Evolutionary conservation across 2,113 vertebrate species (phyloP), one percentile per base, ranked within the genome.

Genomic region (Corythoichthys haematopterus): DNA sequence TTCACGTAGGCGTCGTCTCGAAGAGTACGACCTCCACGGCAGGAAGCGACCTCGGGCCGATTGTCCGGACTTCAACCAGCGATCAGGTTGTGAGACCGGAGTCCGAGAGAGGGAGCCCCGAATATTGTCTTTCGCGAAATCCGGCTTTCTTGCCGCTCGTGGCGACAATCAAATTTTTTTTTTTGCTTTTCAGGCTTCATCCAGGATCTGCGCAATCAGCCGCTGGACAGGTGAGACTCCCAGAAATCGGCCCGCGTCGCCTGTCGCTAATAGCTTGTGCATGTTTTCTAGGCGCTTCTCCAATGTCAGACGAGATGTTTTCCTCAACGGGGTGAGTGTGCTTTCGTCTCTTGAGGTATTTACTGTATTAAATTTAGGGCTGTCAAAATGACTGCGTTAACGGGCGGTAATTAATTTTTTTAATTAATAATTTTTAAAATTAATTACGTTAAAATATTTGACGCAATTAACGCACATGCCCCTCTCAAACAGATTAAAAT

Each of bases 11-110:
- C 95, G 95, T 96, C 96, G 96, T 83, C 95, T 94, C 82, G 96
- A 98, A 91, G 97, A 98, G 88, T 98, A 93, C 92, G 97, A 98
- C 94, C 93, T 98, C 89, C 95, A 98, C 88, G 95, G 94, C 94
- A 94, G 97, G 94, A 99, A 99, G 94, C 94, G 97, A 85, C 95
- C 93, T 83, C 94, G 96, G 89, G 93, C 95, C 88, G 97, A 99
- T 83, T 96, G 96, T 60, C 93, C 94, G 68, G 97, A 99, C 89
- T 98, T 98, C 93, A 94, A 92, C 85, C 95, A 97, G 89, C 93
- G 97, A 94, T 92, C 95, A 98, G 97, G 97, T 97, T 50, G 56
- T 66, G 50, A 50, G 48, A 48, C 37, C 47, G 51, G 13, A n/a
- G 46, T 35, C 33, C 13, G 3, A 38, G 3, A 68, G 37, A 20